Base-by-base conservation (phyloP, 2,888 invertebrate genomes). In the Chloromyia formosa region DNA sequence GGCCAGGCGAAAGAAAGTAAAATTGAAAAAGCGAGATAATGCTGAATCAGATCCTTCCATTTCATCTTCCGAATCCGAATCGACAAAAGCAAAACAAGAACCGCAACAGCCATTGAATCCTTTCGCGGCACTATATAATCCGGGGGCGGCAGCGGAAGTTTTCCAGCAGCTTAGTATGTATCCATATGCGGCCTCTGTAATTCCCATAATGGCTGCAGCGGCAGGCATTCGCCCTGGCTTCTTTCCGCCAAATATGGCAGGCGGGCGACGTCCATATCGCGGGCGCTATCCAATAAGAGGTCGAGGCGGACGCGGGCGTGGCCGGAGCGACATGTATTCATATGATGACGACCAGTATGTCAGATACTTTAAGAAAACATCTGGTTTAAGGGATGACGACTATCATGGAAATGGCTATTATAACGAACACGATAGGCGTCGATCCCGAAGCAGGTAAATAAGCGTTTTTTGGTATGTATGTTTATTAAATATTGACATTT, bases 331-430 rank as follows among this genome's bases (percentile, higher is more conserved):
- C 1, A 80, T 81, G 18, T 83, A 82, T 73, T 68, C 78, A n/a
- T 78, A 79, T 58, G 77, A 78, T n/a, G 77, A 76, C 53, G 79
- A 78, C n/a, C 75, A 77, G 61, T 81, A 81, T 77, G 79, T 81
- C 78, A 89, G 89, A 79, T 90, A 91, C 76, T 90, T 90, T 78
- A 88, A 89, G 68, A 89, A 87, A 79, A 84, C 91, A 45, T 86
- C 89, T 0, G 88, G 89, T 61, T 86, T 88, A 56, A 88, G 89
- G 69, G 84, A 86, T 22, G 88, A 87, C 74, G 86, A 84, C 78
- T 86, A 86, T 78, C 86, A 86, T 77, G 87, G 88, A 78, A 87
- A 87, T 78, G 80, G 1, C 16, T 61, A 62, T 16, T 12, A 60
- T 77, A 80, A 73, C 78, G 80, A 18, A 78, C 81, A 7, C 68